phyloP scores from a whole-genome alignment of 2,113 vertebrate genomes.

The Pachycephala philippinensis region DNA sequence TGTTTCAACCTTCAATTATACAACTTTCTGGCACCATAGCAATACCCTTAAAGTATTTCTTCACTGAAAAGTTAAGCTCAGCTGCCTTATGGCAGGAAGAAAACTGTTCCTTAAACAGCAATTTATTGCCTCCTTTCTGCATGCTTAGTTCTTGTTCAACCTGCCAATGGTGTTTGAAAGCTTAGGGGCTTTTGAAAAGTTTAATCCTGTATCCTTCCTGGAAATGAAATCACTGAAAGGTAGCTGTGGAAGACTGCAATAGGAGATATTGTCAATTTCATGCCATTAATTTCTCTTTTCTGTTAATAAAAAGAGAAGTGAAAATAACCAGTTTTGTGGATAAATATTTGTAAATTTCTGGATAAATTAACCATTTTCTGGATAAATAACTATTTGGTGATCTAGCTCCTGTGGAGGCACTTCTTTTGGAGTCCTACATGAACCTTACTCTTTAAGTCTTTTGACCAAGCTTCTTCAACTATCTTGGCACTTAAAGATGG shows the following conservation, averaged over 20 bases:
- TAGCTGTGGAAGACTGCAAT: background rate
- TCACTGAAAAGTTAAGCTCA: background rate
- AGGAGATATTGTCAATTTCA: background rate
- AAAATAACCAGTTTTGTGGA: background rate
- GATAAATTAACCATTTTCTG: background rate
- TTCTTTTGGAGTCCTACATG: background rate
- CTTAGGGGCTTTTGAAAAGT: background rate
- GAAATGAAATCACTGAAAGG: background rate
- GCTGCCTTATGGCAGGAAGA: background rate
- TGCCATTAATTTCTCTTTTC: background rate
- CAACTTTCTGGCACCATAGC: background rate
- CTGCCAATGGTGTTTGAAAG: background rate
- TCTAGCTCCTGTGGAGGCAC: background rate
- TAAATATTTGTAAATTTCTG: background rate
- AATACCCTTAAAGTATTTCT: background rate
- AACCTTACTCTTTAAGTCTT: background rate
- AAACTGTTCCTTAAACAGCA: background rate
- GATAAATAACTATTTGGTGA: background rate
- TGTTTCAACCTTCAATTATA: background rate
- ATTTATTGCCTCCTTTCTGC: background rate
- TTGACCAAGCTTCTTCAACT: background rate
- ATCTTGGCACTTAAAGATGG: background rate
- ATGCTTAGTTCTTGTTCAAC: background rate
- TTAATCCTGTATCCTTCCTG: background rate
- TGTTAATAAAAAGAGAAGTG: background rate